Percentiles rank a stretch among this genome's conserved stretches.
Conservation (phyloP, 2,888 invertebrate species). For the Diogma glabrata region DNA sequence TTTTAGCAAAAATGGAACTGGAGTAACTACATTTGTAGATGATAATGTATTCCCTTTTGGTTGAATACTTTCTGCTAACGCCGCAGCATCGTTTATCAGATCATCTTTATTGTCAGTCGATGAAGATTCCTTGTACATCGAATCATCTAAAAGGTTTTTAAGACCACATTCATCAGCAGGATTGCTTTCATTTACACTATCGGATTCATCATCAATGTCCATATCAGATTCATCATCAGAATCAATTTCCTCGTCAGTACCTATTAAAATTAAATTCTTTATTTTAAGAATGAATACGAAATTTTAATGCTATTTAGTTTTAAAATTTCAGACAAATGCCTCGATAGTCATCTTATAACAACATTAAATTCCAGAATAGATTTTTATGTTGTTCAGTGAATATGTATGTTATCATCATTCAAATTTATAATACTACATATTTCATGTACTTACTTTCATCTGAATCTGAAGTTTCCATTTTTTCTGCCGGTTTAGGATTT, state of each 20-base stretch:
- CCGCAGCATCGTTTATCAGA: conserved; percentile 85
- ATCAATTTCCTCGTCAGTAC: conserved; percentile 20
- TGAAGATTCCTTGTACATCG: conserved; percentile 14
- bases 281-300: conserved; percentile 11
- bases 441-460: conserved; percentile 23
- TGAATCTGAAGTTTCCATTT: conserved; percentile 36
- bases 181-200: conserved; percentile 27
- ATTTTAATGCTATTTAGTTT: neutral
- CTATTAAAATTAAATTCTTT: conserved; percentile 19
- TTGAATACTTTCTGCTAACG: conserved; percentile 90
- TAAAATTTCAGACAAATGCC: conserved; percentile 19
- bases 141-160: conserved; percentile 44
- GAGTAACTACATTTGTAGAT: conserved; percentile 86
- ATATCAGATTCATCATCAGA: conserved; percentile 25
- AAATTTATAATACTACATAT: conserved; percentile 10
- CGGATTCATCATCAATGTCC: conserved; percentile 17
- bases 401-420: conserved; percentile 14
- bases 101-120: conserved; percentile 42
- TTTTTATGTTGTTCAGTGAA: conserved; percentile 10
- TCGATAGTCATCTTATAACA: conserved; percentile 22
- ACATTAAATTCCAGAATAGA: conserved; percentile 16
- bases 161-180: conserved; percentile 39
- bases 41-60: conserved; percentile 96
- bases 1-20: conserved; percentile 84
- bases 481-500: conserved; percentile 33